These are phyloP conservation scores for Bovichtus variegatus DNA, from an alignment of 2,797 vertebrate genomes.

Conservation along the genomic window DNA sequence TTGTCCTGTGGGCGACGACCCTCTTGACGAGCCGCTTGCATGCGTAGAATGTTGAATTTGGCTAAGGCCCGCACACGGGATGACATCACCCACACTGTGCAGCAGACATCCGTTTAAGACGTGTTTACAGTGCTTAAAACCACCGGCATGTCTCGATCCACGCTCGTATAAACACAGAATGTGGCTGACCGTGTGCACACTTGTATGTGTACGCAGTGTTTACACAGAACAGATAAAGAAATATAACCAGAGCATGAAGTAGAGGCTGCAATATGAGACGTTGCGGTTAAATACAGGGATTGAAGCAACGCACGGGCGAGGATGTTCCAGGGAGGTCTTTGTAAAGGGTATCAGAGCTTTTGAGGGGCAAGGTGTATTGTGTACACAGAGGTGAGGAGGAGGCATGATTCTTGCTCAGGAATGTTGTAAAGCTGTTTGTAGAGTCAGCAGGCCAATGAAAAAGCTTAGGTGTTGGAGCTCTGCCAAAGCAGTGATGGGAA, in stretches of 20 bases:
- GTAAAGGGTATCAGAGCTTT: conserved; percentile 53
- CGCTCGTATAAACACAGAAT: conserved; percentile 72
- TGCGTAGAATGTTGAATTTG: conserved; percentile 67
- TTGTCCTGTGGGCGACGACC: conserved; percentile 44
- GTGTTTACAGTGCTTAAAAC: conserved; percentile 74
- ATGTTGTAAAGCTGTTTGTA: conserved; percentile 74
- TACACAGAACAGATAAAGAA: conserved; percentile 68
- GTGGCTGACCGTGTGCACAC: conserved; percentile 56
- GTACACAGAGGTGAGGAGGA: conserved; percentile 65
- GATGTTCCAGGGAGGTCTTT: conserved; percentile 57
- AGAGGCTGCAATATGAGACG: conserved; percentile 36
- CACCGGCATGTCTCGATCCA: conserved; percentile 59
- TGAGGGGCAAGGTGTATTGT: conserved; percentile 54
- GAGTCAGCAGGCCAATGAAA: conserved; percentile 64
- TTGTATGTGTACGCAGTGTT: conserved; percentile 49
- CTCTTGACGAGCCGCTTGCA: conserved; percentile 29
- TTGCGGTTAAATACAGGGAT: conserved; percentile 45
- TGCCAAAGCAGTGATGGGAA: conserved; percentile 48
- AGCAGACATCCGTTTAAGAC: conserved; percentile 74
- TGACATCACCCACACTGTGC: conserved; percentile 71
- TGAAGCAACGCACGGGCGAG: conserved; percentile 4
- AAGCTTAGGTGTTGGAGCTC: conserved; percentile 48
- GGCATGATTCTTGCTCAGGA: conserved; percentile 52
- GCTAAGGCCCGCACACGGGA: conserved; percentile 37
- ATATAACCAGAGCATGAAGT: conserved; percentile 41